Evolutionary conservation across 2,888 invertebrate species (phyloP).

Genomic region (Calliphora vomitoria): DNA sequence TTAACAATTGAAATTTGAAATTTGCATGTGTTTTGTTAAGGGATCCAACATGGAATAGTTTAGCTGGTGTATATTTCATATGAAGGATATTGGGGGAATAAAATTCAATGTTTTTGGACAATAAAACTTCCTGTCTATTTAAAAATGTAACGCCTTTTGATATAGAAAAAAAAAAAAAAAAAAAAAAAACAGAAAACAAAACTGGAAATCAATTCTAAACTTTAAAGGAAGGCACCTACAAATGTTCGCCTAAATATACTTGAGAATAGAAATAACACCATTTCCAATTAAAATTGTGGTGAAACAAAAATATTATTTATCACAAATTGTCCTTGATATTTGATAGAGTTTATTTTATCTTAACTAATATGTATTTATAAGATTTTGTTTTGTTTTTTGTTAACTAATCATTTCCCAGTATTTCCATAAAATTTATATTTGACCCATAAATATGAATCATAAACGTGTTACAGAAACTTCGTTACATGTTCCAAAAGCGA

Average conservation of each 20-base stretch:
- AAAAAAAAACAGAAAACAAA: not conserved
- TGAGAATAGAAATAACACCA: not conserved
- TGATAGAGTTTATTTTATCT: not conserved
- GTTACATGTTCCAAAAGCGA: not conserved
- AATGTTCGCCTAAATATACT: not conserved
- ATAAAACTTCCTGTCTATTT: conserved; percentile 60
- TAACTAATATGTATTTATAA: not conserved
- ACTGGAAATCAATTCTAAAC: not conserved
- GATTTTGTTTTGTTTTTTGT: not conserved
- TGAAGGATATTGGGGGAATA: conserved; percentile 34
- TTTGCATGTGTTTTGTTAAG: conserved; percentile 64
- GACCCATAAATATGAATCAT: conserved; percentile 25
- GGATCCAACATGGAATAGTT: conserved; percentile 16
- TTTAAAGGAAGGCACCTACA: not conserved
- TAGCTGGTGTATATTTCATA: conserved; percentile 62
- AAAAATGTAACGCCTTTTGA: conserved; percentile 60
- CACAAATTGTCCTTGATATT: too few relatives aligned
- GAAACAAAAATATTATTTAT: too few relatives aligned
- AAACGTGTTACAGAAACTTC: conserved; percentile 9
- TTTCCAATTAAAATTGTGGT: too few relatives aligned
- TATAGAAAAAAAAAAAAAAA: too few relatives aligned
- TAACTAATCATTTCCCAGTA: not conserved
- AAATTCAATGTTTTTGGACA: conserved; percentile 37
- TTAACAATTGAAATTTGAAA: conserved; percentile 37
- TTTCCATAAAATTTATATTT: conserved; percentile 19